Percentiles rank a stretch among this genome's conserved stretches.
Conservation (phyloP, 53 echinoderm and acorn worm species). For the Holothuria scabra region DNA sequence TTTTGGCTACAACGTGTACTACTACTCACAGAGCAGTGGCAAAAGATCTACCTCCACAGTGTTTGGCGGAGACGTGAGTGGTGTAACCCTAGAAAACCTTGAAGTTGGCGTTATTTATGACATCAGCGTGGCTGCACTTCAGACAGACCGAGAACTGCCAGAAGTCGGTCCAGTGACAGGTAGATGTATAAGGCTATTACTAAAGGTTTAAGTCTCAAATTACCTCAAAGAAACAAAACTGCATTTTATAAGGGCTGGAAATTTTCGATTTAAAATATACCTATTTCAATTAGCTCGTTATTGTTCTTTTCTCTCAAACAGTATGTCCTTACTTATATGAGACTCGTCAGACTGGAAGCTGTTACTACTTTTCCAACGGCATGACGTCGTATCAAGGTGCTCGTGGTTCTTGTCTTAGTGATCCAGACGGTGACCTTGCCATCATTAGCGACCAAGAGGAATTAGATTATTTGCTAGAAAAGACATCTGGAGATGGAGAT, state of each 20-base stretch:
- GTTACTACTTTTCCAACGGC: slow-evolving; percentile 16
- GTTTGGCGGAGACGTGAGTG: slow-evolving; percentile 58
- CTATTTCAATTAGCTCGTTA: too few relatives aligned
- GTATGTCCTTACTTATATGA: not conserved
- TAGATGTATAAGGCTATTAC: not conserved
- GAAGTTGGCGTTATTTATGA: slow-evolving; percentile 49
- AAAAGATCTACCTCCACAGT: slow-evolving; percentile 23
- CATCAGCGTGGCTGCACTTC: slow-evolving; percentile 69
- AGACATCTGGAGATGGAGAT: not conserved
- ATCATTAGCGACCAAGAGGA: slow-evolving; percentile 60
- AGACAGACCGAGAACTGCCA: slow-evolving; percentile 55
- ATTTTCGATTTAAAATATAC: too few relatives aligned
- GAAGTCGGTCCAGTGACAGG: slow-evolving; percentile 58
- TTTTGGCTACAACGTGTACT: slow-evolving; percentile 79
- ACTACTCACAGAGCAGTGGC: slow-evolving; percentile 34
- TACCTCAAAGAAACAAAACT: too few relatives aligned
- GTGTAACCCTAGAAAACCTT: slow-evolving; percentile 37
- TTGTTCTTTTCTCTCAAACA: too few relatives aligned
- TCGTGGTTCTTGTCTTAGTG: not conserved
- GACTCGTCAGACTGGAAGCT: not conserved
- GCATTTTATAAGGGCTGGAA: too few relatives aligned
- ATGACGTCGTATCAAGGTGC: not conserved
- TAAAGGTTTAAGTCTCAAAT: too few relatives aligned
- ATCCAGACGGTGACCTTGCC: slow-evolving; percentile 49
- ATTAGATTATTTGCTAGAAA: slow-evolving; percentile 44